Base-by-base conservation (phyloP, 2,888 invertebrate genomes). In the Lasioglossum marginatum region DNA sequence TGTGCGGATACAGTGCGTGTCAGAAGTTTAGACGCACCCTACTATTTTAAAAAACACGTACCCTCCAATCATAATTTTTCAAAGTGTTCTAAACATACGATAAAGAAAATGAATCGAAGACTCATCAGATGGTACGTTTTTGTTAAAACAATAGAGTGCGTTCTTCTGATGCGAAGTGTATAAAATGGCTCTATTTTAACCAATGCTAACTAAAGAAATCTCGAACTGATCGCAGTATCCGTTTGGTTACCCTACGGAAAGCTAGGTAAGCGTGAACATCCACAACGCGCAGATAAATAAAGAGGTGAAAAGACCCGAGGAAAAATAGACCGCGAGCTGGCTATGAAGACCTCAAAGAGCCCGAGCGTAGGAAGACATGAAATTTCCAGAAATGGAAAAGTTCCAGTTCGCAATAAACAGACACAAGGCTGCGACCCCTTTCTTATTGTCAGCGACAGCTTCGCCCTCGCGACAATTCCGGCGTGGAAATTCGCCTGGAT, bases 401-500 rank as follows among this genome's bases (percentile, higher is more conserved):
- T 37, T 48, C 31, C 31, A 66, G 37, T 6, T 8, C 31, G 72
- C 75, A 66, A 37, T 66, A 70, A 66, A 27, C 23, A 72, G 37
- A 16, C 19, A 8, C 34, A 16, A 43, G 6, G 3, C 4, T 14
- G 16, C 52, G 27, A n/a, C 52, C 27, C 43, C 63, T 52, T 73
- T 23, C 77, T 37, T 60, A 60, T 60, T 60, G 27, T 66, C 37
- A 77, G 40, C 60, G 60, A 60, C 68, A 75, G 77, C 79, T 74
- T 73, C 66, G 23, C 34, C 37, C 34, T 23, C 8, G 4, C 34
- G n/a, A 72, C 77, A 40, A 74, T 70, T 78, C 31, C 27, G 43
- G 16, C 23, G 31, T 10, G 43, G 82, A 80, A 74, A 78, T 75
- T 76, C 77, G 66, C 48, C 70, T 68, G 37, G 66, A 68, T 73